Conservation (phyloP, 64 coral and sea anemone genomes). For the Actinia equina region DNA sequence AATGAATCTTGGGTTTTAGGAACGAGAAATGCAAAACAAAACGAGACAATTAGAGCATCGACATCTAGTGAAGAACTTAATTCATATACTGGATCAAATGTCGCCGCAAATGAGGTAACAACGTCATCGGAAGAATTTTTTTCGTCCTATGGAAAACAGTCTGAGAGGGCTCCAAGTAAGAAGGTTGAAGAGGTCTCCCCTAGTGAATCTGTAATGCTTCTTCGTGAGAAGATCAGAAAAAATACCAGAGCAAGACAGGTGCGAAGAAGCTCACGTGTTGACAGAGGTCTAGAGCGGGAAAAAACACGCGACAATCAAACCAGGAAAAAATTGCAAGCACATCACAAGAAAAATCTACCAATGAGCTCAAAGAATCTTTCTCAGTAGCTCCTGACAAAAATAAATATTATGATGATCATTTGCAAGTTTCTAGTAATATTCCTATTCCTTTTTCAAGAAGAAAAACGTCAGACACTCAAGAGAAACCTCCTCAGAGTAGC, state of each 20-base stretch:
- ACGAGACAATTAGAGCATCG: neutral
- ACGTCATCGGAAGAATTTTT: neutral
- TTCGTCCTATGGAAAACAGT: neutral
- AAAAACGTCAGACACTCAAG: neutral
- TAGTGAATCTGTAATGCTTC: neutral
- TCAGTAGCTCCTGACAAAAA: neutral
- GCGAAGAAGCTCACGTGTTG: neutral
- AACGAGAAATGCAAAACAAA: neutral
- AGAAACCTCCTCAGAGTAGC: no score
- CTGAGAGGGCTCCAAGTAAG: neutral
- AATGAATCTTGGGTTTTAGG: neutral
- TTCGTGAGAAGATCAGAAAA: constrained; percentile 6
- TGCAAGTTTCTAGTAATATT: neutral
- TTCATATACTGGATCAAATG: neutral
- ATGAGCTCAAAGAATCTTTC: neutral
- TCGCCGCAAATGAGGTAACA: neutral
- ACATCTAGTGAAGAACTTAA: neutral
- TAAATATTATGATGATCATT: neutral
- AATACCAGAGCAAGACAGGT: neutral
- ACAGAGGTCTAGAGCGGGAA: neutral
- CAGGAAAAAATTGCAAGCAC: neutral
- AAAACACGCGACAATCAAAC: neutral
- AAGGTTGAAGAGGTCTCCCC: neutral
- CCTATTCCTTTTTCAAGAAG: neutral
- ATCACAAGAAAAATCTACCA: neutral